phyloP scores from a whole-genome alignment of 2,797 vertebrate genomes.

The Melanitta fusca region DNA sequence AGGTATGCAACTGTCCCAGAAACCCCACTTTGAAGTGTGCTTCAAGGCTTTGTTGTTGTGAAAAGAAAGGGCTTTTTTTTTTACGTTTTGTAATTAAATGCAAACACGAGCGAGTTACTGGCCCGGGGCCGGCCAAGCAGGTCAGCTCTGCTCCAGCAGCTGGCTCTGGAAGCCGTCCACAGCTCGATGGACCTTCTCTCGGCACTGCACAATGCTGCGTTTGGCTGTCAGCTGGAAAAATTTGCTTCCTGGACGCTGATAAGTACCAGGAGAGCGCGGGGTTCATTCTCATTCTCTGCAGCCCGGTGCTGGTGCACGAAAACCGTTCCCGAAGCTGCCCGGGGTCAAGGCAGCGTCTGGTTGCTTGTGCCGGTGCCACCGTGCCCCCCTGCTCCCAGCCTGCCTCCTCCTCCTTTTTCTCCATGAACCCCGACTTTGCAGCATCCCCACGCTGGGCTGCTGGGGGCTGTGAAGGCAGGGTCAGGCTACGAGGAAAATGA shows the following conservation, averaged over 20 bases:
- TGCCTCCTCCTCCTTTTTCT: not conserved
- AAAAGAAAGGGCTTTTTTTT: conserved; percentile 13
- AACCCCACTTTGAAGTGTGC: conserved; percentile 61
- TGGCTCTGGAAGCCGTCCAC: not conserved
- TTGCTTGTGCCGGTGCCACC: not conserved
- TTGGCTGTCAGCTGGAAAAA: not conserved
- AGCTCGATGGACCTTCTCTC: not conserved
- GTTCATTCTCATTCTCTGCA: not conserved
- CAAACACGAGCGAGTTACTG: conserved; percentile 15
- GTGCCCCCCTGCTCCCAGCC: not conserved
- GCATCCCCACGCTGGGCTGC: no score
- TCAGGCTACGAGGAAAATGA: not conserved
- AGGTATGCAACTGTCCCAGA: conserved; percentile 60
- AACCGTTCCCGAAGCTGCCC: no score
- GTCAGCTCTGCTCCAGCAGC: not conserved
- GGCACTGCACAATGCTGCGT: not conserved
- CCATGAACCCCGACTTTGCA: fast-evolving
- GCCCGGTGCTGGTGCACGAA: fast-evolving
- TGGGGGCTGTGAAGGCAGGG: fast-evolving
- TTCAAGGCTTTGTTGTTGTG: conserved; percentile 61
- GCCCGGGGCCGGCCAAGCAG: not conserved
- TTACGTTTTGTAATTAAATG: not conserved
- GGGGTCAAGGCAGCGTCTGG: not conserved
- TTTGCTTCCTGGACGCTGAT: not conserved
- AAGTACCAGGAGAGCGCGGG: not conserved